Percentiles rank a stretch among this genome's conserved stretches.
phyloP scores from a whole-genome alignment of 2,797 vertebrate species.

The Apogon hyalosoma region DNA sequence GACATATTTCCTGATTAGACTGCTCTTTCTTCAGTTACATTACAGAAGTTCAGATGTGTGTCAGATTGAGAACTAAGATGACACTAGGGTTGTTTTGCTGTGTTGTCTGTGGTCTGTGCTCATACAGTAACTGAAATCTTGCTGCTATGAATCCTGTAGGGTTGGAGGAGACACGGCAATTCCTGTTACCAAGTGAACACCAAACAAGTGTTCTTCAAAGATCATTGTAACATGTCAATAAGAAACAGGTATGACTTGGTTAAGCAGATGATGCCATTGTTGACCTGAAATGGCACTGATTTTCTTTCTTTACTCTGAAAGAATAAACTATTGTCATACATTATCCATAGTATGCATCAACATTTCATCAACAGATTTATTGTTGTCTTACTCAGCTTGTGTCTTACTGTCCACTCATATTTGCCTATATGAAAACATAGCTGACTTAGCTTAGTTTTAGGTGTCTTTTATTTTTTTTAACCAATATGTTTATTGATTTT shows the following conservation, averaged over 20 bases:
- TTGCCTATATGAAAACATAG: too few species aligned
- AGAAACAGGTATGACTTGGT: conserved; percentile 85
- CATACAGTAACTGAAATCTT: background rate
- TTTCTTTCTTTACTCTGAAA: too few species aligned
- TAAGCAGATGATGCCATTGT: too few species aligned
- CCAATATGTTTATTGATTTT: too few species aligned
- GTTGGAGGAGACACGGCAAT: conserved; percentile 90
- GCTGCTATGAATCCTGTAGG: conserved; percentile 74
- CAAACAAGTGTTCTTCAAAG: conserved; percentile 86
- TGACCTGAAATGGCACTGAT: background rate
- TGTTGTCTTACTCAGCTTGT: too few species aligned
- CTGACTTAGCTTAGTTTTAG: too few species aligned
- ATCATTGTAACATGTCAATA: conserved; percentile 89
- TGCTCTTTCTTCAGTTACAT: background rate
- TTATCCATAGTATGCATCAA: too few species aligned
- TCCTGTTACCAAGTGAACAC: conserved; percentile 89
- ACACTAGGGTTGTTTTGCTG: background rate
- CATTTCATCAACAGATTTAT: too few species aligned
- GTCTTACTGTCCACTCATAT: too few species aligned
- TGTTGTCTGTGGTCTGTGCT: background rate
- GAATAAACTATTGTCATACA: too few species aligned
- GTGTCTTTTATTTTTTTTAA: too few species aligned
- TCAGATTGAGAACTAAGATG: background rate
- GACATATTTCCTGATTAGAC: background rate
- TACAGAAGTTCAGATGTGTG: background rate